These are phyloP conservation scores for Gymnoscopelus braueri DNA, from an alignment of 2,797 vertebrate genomes.

Conservation along the genomic window DNA sequence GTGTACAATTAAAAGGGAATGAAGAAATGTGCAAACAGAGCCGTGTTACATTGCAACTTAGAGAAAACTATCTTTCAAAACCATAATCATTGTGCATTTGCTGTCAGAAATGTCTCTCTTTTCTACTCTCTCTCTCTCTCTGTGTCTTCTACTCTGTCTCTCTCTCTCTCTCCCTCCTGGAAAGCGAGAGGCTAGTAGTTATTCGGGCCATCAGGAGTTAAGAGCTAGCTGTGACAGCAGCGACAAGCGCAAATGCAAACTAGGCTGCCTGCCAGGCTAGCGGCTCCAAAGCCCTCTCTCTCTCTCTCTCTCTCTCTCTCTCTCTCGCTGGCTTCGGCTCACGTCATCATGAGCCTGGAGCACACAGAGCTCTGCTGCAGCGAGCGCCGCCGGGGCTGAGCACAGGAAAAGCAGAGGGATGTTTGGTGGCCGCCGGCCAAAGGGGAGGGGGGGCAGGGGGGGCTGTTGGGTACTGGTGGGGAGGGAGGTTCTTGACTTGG, in stretches of 20 bases:
- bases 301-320: slow-evolving; percentile 16
- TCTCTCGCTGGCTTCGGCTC: slow-evolving; percentile 55
- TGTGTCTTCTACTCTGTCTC: background rate
- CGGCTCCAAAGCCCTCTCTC: slow-evolving; percentile 73
- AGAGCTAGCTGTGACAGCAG: slow-evolving; percentile 79
- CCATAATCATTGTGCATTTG: no score
- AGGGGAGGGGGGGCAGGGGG: slow-evolving; percentile 33
- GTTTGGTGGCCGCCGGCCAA: slow-evolving; percentile 12
- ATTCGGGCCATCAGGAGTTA: slow-evolving; percentile 86
- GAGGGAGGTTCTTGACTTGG: background rate
- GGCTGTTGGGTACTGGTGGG: slow-evolving; percentile 12
- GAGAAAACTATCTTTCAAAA: no score
- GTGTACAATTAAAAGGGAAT: no score
- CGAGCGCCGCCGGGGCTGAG: slow-evolving; percentile 13
- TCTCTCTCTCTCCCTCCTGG: slow-evolving; percentile 34
- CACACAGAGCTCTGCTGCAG: slow-evolving; percentile 51
- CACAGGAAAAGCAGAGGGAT: slow-evolving; percentile 24
- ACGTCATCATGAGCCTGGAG: slow-evolving; percentile 84
- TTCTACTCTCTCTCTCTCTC: background rate
- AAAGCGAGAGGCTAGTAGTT: slow-evolving; percentile 45
- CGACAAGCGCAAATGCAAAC: slow-evolving; percentile 86
- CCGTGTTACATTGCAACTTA: no score
- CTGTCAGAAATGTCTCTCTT: background rate
- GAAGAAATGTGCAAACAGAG: no score
- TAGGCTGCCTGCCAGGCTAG: slow-evolving; percentile 89